A percentile compares a stretch with the other conserved stretches of the same genome.
These are phyloP conservation scores for Crenuchus spilurus DNA, from an alignment of 2,797 vertebrate genomes.

Conservation along the genomic window DNA sequence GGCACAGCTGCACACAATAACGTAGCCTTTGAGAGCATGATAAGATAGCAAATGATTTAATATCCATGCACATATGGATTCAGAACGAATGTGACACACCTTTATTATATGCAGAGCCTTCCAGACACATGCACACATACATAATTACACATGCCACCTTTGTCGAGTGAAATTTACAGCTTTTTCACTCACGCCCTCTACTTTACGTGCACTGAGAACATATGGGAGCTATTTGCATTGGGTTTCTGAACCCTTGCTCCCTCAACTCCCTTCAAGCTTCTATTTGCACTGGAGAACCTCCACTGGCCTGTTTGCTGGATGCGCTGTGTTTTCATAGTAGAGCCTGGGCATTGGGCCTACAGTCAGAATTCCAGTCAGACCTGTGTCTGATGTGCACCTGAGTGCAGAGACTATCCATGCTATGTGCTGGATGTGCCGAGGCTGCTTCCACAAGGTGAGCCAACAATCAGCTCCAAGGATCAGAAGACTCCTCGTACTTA, in stretches of 20 bases:
- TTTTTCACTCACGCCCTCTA: background rate
- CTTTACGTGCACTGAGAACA: slow-evolving; percentile 41
- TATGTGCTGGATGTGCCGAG: background rate
- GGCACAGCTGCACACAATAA: slow-evolving; percentile 30
- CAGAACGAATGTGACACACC: no score
- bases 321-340: slow-evolving; percentile 37
- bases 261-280: slow-evolving; percentile 5
- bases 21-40: background rate
- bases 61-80: slow-evolving; percentile 19
- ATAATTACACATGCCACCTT: background rate
- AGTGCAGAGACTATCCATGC: slow-evolving; percentile 13
- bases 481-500: background rate
- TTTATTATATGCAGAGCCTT: slow-evolving; percentile 13
- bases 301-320: slow-evolving; percentile 29
- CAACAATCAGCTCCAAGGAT: background rate
- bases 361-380: slow-evolving; percentile 25
- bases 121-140: background rate
- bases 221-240: slow-evolving; percentile 46
- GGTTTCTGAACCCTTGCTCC: slow-evolving; percentile 19
- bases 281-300: slow-evolving; percentile 51
- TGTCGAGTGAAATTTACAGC: slow-evolving; percentile 17
- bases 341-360: slow-evolving; percentile 6
- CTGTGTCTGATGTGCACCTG: slow-evolving; percentile 9
- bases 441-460: slow-evolving; percentile 9
- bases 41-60: slow-evolving; percentile 33